Evolutionary conservation across 2,797 vertebrate species (phyloP).

Genomic region (Molossus alvarezi): DNA sequence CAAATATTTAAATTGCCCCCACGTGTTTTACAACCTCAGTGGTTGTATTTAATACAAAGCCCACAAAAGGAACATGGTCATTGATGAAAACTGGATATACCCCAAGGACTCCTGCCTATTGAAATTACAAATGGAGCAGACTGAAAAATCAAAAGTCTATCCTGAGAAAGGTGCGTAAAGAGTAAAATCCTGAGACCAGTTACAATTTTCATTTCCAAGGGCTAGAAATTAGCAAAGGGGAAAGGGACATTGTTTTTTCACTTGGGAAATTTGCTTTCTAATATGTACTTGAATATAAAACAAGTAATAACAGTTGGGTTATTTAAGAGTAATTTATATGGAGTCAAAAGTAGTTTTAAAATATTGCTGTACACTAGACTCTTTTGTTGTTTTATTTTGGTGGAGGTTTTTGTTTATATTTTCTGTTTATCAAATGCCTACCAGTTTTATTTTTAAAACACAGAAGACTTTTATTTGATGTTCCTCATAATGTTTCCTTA

Average conservation of each 20-base stretch:
- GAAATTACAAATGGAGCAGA: conserved; percentile 86
- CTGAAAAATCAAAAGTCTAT: conserved; percentile 59
- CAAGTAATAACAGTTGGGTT: not conserved
- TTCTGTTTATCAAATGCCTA: not conserved
- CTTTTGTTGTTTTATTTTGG: conserved; percentile 7
- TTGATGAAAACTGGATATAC: conserved; percentile 51
- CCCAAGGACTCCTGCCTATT: conserved; percentile 25
- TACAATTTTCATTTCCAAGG: not conserved
- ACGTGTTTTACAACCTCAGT: conserved; percentile 74
- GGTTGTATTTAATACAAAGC: conserved; percentile 89
- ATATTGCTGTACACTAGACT: not conserved
- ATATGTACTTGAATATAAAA: not conserved
- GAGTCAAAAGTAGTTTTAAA: conserved; percentile 19
- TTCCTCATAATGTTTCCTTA: not conserved
- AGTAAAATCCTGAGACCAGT: not conserved
- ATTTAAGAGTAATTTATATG: not conserved
- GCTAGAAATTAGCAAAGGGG: not conserved
- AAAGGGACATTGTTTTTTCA: not conserved
- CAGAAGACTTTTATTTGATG: not conserved
- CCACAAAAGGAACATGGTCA: conserved; percentile 74
- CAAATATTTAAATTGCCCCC: conserved; percentile 87
- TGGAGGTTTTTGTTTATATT: not conserved
- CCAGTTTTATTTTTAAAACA: not conserved
- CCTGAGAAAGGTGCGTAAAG: conserved; percentile 86
- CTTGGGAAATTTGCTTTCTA: not conserved